Base-by-base conservation (phyloP, 2,888 invertebrate species). In the Epinotia demarniana region DNA sequence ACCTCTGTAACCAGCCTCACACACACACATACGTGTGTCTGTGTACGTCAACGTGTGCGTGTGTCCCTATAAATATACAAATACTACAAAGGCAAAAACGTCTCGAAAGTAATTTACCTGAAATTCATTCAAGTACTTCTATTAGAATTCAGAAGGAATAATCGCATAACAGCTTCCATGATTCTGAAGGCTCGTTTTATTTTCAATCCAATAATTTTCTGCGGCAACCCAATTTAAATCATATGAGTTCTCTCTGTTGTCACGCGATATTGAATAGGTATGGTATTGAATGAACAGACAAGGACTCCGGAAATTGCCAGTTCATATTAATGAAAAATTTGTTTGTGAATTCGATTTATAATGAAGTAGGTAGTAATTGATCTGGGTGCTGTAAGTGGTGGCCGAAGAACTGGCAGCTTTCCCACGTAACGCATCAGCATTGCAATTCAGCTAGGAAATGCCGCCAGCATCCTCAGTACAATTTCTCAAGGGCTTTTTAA, bases 231-330 rank as follows among this genome's bases (percentile, higher is more conserved):
- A 68, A 57, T 67, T 68, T 58, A 33, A 66, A 66, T 33, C 53
- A 53, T n/a, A 18, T 57, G 57, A 19, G 19, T 57, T 39, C 18
- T 18, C 58, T 13, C 58, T 18, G 43, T 19, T 18, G n/a, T 57
- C 57, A 57, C 57, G 19, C 58, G 19, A 58, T 68, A 68, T 68
- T 57, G 39, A 43, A 67, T 58, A n/a, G n/a, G n/a, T n/a, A 58
- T 43, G 12, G 43, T 6, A 57, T 27, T 39, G 39, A 57, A 39
- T 39, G 13, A 53, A 68, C 43, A 58, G 9, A 19, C 1, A 13
- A 53, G 16, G 16, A n/a, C n/a, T 53, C 4, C n/a, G 8, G 8
- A 68, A 66, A 68, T 68, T 43, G 58, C 43, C 53, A 53, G 53
- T 53, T 53, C 53, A n/a, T 53, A n/a, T n/a, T 53, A 1, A 58